These are phyloP conservation scores for Ephydatia muelleri DNA, from an alignment of 37 sponge, comb jelly and placozoan species.

Conservation along the genomic window DNA sequence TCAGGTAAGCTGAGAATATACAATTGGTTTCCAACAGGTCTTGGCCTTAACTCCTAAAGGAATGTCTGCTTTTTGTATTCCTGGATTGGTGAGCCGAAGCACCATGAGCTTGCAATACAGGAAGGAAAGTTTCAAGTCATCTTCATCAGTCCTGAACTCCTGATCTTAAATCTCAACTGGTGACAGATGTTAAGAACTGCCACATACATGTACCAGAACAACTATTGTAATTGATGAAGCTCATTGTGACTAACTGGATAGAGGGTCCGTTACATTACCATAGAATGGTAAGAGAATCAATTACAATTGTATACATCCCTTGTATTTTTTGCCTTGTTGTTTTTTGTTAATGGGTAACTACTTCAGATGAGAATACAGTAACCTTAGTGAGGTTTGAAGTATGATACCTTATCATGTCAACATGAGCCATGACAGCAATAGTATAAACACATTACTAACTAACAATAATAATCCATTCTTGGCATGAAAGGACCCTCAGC, in stretches of 20 bases:
- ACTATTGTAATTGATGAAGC: slow-evolving; percentile 44
- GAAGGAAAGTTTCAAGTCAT: slow-evolving; percentile 26
- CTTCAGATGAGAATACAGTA: slow-evolving; percentile 15
- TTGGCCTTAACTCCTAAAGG: slow-evolving; percentile 7
- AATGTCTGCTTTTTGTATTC: slow-evolving; percentile 9
- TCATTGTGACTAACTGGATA: slow-evolving; percentile 14
- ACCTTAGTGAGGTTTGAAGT: slow-evolving; percentile 15
- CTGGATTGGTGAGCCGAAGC: background rate
- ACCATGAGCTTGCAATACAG: background rate
- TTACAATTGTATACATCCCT: no score
- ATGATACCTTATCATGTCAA: slow-evolving; percentile 22
- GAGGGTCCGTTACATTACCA: background rate
- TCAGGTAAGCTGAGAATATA: slow-evolving; percentile 10
- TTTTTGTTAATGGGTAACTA: slow-evolving; percentile 11
- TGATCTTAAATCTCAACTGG: slow-evolving; percentile 10
- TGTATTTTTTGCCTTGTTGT: background rate
- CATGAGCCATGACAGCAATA: slow-evolving; percentile 39
- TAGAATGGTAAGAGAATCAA: no score
- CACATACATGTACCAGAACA: background rate
- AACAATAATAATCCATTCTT: background rate
- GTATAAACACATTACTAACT: background rate
- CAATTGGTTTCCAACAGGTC: background rate
- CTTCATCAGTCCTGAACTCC: slow-evolving; percentile 30
- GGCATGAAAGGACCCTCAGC: background rate
- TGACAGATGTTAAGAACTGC: background rate